Percentiles rank a stretch among this genome's conserved stretches.
phyloP scores from a whole-genome alignment of 2,888 invertebrate species.

The Hydrotaea cyrtoneurina region DNA sequence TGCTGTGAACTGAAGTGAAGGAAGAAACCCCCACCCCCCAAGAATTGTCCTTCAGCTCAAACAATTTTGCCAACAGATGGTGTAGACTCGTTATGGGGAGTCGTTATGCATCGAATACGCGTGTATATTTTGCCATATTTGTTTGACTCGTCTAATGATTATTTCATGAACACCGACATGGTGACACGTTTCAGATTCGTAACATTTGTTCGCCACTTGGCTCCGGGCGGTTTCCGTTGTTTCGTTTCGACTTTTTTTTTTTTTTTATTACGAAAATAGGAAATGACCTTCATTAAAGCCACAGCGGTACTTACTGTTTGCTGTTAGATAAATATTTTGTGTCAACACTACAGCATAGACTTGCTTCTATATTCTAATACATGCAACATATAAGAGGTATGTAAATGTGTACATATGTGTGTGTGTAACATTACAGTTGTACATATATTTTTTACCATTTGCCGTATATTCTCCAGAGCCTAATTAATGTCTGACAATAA shows the following conservation, averaged over 20 bases:
- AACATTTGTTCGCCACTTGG: not conserved
- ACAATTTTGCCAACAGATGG: not conserved
- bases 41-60: too few relatives aligned
- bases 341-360: not conserved
- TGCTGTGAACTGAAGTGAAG: too few relatives aligned
- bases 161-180: not conserved
- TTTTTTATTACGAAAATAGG: constrained; percentile 20
- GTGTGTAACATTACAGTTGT: not conserved
- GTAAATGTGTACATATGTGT: not conserved
- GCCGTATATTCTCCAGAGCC: constrained; percentile 8
- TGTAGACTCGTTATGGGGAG: not conserved
- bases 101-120: not conserved
- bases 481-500: constrained; percentile 13
- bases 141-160: not conserved
- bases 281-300: constrained; percentile 50
- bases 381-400: not conserved
- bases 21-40: too few relatives aligned
- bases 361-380: not conserved
- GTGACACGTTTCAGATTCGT: constrained; percentile 6
- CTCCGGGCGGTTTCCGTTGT: not conserved
- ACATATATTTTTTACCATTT: not conserved
- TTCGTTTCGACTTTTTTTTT: not conserved
- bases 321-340: not conserved
- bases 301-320: not conserved
- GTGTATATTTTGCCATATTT: not conserved